phyloP scores from a whole-genome alignment of 2,797 vertebrate genomes.

The Gymnothorax javanicus region DNA sequence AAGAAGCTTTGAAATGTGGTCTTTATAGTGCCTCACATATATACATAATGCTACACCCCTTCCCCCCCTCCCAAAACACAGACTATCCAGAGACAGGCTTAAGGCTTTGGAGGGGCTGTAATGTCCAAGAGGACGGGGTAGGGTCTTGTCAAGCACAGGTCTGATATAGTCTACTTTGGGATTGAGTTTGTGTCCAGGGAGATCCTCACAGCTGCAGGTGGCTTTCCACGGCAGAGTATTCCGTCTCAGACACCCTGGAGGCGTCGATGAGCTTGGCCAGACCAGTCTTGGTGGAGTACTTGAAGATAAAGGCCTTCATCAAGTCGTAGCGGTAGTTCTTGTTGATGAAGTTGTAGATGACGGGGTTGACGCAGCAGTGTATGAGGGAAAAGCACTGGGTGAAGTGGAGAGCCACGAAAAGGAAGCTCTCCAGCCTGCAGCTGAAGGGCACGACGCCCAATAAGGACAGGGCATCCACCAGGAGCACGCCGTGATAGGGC shows the following conservation, averaged over 20 bases:
- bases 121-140: not conserved
- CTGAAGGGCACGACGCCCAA: conserved; percentile 83
- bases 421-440: conserved; percentile 85
- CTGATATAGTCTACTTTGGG: conserved; percentile 21
- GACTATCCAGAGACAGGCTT: not conserved
- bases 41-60: not conserved
- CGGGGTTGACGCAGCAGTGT: conserved; percentile 95
- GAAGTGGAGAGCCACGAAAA: conserved; percentile 85
- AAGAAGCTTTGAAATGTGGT: conserved; percentile 30
- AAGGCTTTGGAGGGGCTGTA: not conserved
- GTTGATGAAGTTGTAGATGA: conserved; percentile 95
- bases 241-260: conserved; percentile 82
- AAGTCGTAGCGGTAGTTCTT: conserved; percentile 95
- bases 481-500: conserved; percentile 84
- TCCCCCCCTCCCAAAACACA: not conserved
- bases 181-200: not conserved
- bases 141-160: conserved; percentile 26
- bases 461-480: conserved; percentile 84
- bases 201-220: conserved; percentile 59
- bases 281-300: conserved; percentile 92
- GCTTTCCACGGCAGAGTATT: conserved; percentile 82
- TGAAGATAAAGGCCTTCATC: conserved; percentile 98
- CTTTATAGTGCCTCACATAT: conserved; percentile 36
- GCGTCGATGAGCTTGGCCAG: conserved; percentile 88
- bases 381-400: conserved; percentile 93